Evolutionary conservation across 2,888 invertebrate genomes (phyloP).

Genomic region (Diaphora mendica): DNA sequence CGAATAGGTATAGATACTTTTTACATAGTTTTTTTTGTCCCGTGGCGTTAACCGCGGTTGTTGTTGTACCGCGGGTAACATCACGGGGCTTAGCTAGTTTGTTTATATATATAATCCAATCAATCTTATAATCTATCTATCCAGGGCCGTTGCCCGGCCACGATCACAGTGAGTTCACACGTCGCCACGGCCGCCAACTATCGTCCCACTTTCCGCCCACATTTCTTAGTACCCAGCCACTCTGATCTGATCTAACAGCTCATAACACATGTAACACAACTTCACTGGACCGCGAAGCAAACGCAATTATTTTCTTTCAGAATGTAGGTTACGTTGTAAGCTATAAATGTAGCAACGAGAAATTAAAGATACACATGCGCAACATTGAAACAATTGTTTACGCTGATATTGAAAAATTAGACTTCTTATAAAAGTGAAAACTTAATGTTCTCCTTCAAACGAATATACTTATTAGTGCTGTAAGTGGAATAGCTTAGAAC

Average conservation of each 20-base stretch:
- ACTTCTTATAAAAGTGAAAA: not conserved
- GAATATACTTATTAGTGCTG: too few species aligned
- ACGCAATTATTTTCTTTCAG: slow-evolving; percentile 60
- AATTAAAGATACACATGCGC: not conserved
- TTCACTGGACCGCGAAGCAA: slow-evolving; percentile 58
- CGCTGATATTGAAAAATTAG: too few species aligned
- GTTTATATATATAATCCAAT: not conserved
- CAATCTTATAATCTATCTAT: slow-evolving; percentile 3
- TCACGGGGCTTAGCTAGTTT: too few species aligned
- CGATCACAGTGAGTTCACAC: slow-evolving; percentile 34
- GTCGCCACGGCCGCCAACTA: slow-evolving; percentile 43
- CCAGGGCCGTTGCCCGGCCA: slow-evolving; percentile 28
- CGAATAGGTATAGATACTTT: too few species aligned
- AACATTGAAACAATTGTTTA: slow-evolving; percentile 14
- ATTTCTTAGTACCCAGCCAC: slow-evolving; percentile 57
- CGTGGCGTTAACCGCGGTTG: too few species aligned
- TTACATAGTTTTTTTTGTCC: too few species aligned
- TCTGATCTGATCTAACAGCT: slow-evolving; percentile 69
- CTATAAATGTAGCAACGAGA: slow-evolving; percentile 46
- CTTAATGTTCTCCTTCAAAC: not conserved
- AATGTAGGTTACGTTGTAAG: slow-evolving; percentile 68
- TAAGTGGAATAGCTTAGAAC: too few species aligned
- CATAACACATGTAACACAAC: slow-evolving; percentile 73
- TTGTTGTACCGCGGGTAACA: too few species aligned
- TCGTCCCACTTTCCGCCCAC: slow-evolving; percentile 62